Conservation (phyloP, 2,888 invertebrate species). For the Melanostoma scalare region DNA sequence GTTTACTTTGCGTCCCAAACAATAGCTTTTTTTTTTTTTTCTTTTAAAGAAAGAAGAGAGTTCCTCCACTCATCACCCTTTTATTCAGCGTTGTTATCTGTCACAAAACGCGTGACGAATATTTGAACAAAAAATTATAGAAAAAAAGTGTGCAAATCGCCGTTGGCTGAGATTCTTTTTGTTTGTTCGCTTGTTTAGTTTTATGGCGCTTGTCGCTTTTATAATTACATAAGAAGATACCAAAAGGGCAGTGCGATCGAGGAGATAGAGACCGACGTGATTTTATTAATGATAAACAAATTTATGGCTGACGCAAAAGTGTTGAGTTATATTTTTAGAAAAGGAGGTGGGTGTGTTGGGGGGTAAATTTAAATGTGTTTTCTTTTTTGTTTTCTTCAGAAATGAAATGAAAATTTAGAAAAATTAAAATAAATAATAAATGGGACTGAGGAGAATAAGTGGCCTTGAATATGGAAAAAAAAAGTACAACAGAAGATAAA, state of each 20-base stretch:
- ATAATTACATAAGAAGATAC: slow-evolving; percentile 9
- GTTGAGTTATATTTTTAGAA: slow-evolving; percentile 21
- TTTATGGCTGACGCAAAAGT: neutral
- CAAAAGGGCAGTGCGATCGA: neutral
- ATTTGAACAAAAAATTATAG: neutral
- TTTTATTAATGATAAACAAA: slow-evolving; percentile 17
- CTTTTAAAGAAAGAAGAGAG: too few species aligned
- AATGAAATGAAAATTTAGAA: slow-evolving; percentile 15
- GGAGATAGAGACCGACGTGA: neutral
- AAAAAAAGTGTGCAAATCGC: neutral
- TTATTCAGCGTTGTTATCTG: neutral
- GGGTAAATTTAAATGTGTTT: slow-evolving; percentile 13
- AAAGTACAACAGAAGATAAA: too few species aligned
- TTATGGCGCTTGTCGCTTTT: slow-evolving; percentile 1
- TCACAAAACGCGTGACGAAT: neutral
- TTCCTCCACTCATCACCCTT: neutral
- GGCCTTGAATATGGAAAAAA: neutral
- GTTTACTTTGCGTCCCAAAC: neutral
- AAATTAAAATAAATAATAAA: neutral
- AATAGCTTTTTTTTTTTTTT: neutral
- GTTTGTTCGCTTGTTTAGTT: neutral
- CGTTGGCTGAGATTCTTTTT: neutral
- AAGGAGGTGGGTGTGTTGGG: slow-evolving; percentile 4
- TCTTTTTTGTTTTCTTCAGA: slow-evolving; percentile 21
- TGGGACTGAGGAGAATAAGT: neutral